Evolutionary conservation across 2,113 vertebrate genomes (phyloP).

Genomic region (Corythornis cristatus): DNA sequence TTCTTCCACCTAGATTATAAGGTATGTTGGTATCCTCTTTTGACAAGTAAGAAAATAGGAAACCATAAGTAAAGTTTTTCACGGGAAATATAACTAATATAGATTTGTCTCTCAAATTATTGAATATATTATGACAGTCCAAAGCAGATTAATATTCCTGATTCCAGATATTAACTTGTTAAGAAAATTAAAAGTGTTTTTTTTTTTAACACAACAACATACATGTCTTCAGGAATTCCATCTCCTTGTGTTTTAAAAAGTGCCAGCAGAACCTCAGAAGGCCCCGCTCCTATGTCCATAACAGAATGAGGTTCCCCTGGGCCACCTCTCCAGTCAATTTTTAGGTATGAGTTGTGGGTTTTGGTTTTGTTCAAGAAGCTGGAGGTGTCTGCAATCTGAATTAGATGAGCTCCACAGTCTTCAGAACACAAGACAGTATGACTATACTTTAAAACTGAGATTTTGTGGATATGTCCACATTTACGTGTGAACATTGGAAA

Average conservation of each 20-base stretch:
- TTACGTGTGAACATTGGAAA: neutral
- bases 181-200: neutral
- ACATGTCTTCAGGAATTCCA: neutral
- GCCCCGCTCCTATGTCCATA: neutral
- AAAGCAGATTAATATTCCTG: neutral
- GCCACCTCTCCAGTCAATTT: neutral
- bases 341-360: neutral
- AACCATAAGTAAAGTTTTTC: neutral
- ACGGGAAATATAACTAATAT: neutral
- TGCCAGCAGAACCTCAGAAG: neutral
- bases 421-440: neutral
- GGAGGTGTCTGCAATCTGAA: neutral
- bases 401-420: neutral
- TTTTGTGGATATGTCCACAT: neutral
- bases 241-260: neutral
- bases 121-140: neutral
- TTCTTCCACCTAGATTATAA: neutral
- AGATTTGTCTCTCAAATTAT: neutral
- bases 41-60: neutral
- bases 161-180: neutral
- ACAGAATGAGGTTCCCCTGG: neutral
- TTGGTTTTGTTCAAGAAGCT: neutral
- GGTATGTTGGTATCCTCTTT: neutral
- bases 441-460: neutral
- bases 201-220: neutral